Conservation (phyloP, 2,797 vertebrate genomes). For the Halcyon badia region DNA sequence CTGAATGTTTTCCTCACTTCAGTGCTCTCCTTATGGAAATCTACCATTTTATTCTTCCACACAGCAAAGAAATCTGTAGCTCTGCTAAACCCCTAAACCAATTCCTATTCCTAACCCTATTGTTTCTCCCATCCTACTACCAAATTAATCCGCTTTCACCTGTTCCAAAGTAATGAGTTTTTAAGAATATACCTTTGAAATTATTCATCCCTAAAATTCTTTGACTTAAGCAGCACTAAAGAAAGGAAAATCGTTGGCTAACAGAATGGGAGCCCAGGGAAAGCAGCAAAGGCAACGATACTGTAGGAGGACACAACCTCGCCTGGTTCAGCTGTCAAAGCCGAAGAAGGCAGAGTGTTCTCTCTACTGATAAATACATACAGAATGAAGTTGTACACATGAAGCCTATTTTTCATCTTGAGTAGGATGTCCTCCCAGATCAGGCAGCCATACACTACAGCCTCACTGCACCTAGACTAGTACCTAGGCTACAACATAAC, state of each 20-base stretch:
- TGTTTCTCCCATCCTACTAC: background rate
- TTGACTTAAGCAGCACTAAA: background rate
- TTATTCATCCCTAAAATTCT: background rate
- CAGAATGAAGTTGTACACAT: background rate
- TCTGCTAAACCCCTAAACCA: background rate
- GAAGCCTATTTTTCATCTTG: background rate
- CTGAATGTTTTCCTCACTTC: background rate
- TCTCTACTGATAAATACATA: background rate
- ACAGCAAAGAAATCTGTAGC: background rate
- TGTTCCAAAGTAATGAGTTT: background rate
- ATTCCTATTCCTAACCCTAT: background rate
- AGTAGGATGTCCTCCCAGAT: background rate
- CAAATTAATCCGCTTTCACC: background rate
- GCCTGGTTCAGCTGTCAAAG: background rate
- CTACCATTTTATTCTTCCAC: background rate
- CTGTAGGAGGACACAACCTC: background rate
- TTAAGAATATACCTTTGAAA: slow-evolving; percentile 8
- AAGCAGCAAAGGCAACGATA: background rate
- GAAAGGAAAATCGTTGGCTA: background rate
- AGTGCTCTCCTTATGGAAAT: background rate
- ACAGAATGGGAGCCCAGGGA: background rate
- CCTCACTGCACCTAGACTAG: background rate
- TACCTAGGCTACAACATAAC: background rate
- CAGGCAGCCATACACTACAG: background rate
- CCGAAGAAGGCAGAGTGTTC: background rate